phyloP scores from a whole-genome alignment of 2,113 vertebrate genomes.

The rat (Rattus norvegicus) region DNA sequence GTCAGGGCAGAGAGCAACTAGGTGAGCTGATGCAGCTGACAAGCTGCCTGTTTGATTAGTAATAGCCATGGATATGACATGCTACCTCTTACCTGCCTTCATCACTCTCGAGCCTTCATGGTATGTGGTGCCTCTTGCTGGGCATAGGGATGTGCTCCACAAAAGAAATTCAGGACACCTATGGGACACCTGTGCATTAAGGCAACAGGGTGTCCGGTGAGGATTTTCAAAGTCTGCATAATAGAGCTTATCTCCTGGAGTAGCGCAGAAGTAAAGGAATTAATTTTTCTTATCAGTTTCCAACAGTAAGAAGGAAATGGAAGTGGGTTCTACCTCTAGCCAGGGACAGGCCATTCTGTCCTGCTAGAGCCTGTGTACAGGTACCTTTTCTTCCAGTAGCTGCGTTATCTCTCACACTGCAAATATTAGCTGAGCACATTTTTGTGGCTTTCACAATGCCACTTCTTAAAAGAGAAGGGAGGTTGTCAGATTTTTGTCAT shows the following conservation, averaged over 20 bases:
- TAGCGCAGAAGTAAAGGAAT: conserved; percentile 51
- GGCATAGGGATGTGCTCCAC: not conserved
- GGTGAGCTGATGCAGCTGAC: not conserved
- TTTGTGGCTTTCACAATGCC: conserved; percentile 61
- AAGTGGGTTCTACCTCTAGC: conserved; percentile 13
- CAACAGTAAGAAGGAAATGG: not conserved
- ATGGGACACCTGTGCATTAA: not conserved
- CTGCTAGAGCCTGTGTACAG: not conserved
- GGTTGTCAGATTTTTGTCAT: not conserved
- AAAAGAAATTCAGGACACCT: not conserved
- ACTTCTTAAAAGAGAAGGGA: conserved; percentile 31
- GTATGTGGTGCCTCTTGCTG: not conserved
- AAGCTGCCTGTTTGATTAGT: not conserved
- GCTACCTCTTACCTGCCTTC: not conserved
- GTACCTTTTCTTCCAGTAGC: conserved; percentile 19
- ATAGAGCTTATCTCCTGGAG: conserved; percentile 13
- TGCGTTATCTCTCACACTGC: conserved; percentile 23
- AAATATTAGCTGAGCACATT: conserved; percentile 60
- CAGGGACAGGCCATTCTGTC: conserved; percentile 9
- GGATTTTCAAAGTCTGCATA: not conserved
- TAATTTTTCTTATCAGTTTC: conserved; percentile 58
- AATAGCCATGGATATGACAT: not conserved
- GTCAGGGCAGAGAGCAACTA: not conserved
- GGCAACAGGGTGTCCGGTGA: not conserved
- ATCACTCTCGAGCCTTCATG: not conserved